These are phyloP conservation scores for Drosophila pallidifrons DNA, from an alignment of 1,140 invertebrate genomes.

Conservation along the genomic window DNA sequence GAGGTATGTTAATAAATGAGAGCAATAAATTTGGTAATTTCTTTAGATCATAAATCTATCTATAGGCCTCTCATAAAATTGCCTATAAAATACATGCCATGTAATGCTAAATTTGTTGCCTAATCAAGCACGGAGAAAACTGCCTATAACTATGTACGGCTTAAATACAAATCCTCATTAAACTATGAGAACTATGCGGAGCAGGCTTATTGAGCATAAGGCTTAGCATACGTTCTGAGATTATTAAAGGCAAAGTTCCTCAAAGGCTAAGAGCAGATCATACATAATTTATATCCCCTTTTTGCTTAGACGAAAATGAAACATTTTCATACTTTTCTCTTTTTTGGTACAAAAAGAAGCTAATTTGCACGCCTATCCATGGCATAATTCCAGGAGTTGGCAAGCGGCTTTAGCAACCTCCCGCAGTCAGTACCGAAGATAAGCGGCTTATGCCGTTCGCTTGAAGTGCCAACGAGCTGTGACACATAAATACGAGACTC, in stretches of 20 bases:
- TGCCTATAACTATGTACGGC: not conserved
- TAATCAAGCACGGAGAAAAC: not conserved
- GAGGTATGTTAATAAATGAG: constrained; percentile 16
- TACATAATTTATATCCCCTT: constrained; percentile 34
- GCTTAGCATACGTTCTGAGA: not conserved
- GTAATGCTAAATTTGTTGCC: not conserved
- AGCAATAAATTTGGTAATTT: constrained; percentile 3
- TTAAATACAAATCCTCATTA: constrained; percentile 2
- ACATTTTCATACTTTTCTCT: not conserved
- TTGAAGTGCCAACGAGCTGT: constrained; percentile 45
- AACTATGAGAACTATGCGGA: not conserved
- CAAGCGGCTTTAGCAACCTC: constrained; percentile 24
- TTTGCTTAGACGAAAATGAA: not conserved
- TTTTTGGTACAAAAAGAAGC: constrained; percentile 14
- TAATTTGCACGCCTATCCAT: constrained; percentile 41
- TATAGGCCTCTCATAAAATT: not conserved
- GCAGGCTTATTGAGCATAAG: constrained; percentile 6
- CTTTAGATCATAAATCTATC: constrained; percentile 5
- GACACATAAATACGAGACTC: constrained; percentile 19
- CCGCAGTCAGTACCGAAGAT: constrained; percentile 3
- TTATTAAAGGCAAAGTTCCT: constrained; percentile 6
- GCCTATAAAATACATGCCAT: constrained; percentile 2
- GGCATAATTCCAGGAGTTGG: constrained; percentile 26
- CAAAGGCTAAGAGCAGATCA: constrained; percentile 18
- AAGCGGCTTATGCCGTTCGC: constrained; percentile 48